Evolutionary conservation across 2,113 vertebrate genomes (phyloP), one percentile per base, ranked within the genome.

Genomic region (Sceloporus undulatus): DNA sequence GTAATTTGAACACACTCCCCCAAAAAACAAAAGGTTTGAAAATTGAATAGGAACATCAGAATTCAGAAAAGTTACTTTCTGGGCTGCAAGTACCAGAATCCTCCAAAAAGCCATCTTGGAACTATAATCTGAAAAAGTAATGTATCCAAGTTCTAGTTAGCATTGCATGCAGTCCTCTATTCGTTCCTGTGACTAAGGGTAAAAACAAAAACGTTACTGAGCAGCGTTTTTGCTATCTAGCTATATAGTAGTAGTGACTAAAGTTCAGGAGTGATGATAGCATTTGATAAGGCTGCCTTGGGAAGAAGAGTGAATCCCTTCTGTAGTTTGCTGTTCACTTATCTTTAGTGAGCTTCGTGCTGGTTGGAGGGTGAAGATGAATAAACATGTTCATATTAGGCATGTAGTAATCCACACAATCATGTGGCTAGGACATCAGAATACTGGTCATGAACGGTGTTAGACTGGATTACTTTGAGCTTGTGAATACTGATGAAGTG

Each of bases 1-100:
- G 86, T 89, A 95, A 93, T 95, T 96, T 95, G 93, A 94, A 94
- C 59, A 40, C 34, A 9, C 89, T 14, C 79, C 89, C 82, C 93
- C 91, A 95, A 90, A 94, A 91, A 93, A 90, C 90, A 93, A 73
- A 89, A 85, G 76, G 8, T 91, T 92, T 75, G 86, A 82, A 90
- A 81, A 90, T 88, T 94, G 92, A 92, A 74, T 62, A 62, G 59
- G 18, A 62, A 62, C 59, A 62, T 62, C 59, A 62, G 59, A 18
- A 18, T 14, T 62, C 59, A 62, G 59, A 62, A 62, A 62, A 62
- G 59, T 16, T 62, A 62, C 59, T 62, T 18, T 62, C 18, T 62
- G 59, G 18, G 11, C 59, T 62, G 16, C 18, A 62, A 62, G 18
- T 62, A 4, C 59, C 59, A 62, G 16, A 62, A 62, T 62, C 59